Base-by-base conservation (phyloP, 2,888 invertebrate species). In the Pandemis heparana region DNA sequence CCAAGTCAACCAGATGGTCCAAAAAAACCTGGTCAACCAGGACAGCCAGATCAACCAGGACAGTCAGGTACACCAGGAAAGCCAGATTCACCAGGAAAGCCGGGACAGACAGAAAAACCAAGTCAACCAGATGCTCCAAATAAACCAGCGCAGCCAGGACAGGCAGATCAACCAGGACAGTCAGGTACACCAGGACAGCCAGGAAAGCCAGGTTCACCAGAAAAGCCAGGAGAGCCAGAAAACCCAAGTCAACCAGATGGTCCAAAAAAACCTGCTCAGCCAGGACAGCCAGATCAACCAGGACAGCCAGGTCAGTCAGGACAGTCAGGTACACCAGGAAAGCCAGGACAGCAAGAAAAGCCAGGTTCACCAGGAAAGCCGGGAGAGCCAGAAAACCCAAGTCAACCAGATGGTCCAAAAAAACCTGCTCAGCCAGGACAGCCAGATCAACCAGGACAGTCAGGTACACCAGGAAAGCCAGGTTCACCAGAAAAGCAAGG, bases 371-470 rank as follows among this genome's bases (percentile, higher is more conserved):
- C 51, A 41, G 38, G 23, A 8, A 10, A 67, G 32, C 38, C 62
- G 69, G 48, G 4, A 14, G 4, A 48, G n/a, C 41, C 53, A 56
- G 32, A 23, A 5, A n/a, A 48, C 12, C 69, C 62, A n/a, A 39
- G 63, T 7, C 46, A 48, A 16, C 41, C 46, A 23, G 32, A n/a
- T n/a, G n/a, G n/a, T n/a, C n/a, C n/a, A n/a, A n/a, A n/a, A 1
- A 5, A 6, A 23, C 63, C 63, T 23, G 10, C 18, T 0, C 5
- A 18, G 2, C 62, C 62, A 16, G 62, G 23, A 5, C 9, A 14
- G 7, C 62, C 65, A 70, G 32, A 68, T 1, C 16, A 66, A 38
- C 71, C 73, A 59, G 56, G 51, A 41, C 67, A 59, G 12, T 53
- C 53, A 23, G 56, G 41, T 3, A 3, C 9, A n/a, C 56, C 66